Base-by-base conservation (phyloP, 1,140 invertebrate genomes). In the Anthonomus grandis region DNA sequence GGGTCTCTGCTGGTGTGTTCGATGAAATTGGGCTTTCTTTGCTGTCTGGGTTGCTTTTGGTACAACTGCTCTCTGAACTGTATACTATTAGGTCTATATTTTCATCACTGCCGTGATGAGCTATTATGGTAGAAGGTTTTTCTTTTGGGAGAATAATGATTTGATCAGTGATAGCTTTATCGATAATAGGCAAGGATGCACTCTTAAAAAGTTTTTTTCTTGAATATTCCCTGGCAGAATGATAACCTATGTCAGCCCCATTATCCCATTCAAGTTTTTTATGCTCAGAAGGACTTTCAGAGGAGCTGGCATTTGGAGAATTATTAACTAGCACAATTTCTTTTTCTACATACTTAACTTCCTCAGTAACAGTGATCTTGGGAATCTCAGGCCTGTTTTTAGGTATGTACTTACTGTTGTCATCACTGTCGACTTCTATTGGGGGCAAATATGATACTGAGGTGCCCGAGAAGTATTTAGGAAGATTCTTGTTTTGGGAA, bases 181-280 rank as follows among this genome's bases (percentile, higher is more conserved):
- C 22, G 38, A 69, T 31, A 42, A 46, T 59, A 13, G 71, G 71
- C 12, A 73, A 61, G 2, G 71, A 73, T 19, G 53, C 31, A 56
- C 65, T 67, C 60, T 65, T 70, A 21, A 65, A 55, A 23, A 64
- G 51, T 24, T 57, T 58, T 17, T 44, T n/a, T 13, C 36, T 31
- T 12, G 15, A 15, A 27, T 8, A 12, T 21, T 45, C 45, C 13
- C 25, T 44, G 3, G 19, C 25, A 1, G 41, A 34, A 36, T 67
- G 76, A 72, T 89, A 89, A 4, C 86, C 87, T 31, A 88, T 86
- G 74, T 89, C 86, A 5, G 85, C 86, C 41, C 86, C 80, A 55
- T 83, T 87, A 66, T 88, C 86, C 86, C 86, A 88, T 73, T 89
- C 86, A 2, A 89, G 68, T 57, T 81, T 83, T 83, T 84, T 24